A percentile compares a stretch with the other conserved stretches of the same genome.
phyloP scores from a whole-genome alignment of 2,113 vertebrate species.

The Phocoena phocoena region DNA sequence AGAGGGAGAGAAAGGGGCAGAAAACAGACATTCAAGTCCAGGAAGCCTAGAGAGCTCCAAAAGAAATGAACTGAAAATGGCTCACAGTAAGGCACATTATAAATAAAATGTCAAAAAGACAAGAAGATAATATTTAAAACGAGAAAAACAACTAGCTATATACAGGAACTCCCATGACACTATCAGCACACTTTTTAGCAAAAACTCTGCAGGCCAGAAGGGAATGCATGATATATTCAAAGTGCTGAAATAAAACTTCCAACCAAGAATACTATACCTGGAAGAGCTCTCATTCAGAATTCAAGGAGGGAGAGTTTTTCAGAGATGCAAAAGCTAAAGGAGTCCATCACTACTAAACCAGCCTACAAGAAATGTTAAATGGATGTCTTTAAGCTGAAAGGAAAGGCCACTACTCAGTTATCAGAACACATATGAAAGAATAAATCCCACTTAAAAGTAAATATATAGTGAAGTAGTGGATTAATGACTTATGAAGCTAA shows the following conservation, averaged over 20 bases:
- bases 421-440: neutral
- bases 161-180: neutral
- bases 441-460: neutral
- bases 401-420: neutral
- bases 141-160: neutral
- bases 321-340: neutral
- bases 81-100: neutral
- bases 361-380: neutral
- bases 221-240: neutral
- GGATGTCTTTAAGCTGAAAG: neutral
- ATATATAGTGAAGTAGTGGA: neutral
- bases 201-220: neutral
- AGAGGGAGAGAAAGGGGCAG: neutral
- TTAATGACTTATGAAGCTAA: neutral
- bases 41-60: neutral
- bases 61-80: neutral
- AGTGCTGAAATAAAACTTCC: neutral
- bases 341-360: neutral
- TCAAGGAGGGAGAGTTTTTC: neutral
- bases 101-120: neutral
- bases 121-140: neutral
- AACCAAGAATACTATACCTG: neutral
- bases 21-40: neutral
- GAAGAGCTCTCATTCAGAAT: neutral
- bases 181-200: neutral